Conservation (phyloP, 2,888 invertebrate species). For the Arenicola marina region DNA sequence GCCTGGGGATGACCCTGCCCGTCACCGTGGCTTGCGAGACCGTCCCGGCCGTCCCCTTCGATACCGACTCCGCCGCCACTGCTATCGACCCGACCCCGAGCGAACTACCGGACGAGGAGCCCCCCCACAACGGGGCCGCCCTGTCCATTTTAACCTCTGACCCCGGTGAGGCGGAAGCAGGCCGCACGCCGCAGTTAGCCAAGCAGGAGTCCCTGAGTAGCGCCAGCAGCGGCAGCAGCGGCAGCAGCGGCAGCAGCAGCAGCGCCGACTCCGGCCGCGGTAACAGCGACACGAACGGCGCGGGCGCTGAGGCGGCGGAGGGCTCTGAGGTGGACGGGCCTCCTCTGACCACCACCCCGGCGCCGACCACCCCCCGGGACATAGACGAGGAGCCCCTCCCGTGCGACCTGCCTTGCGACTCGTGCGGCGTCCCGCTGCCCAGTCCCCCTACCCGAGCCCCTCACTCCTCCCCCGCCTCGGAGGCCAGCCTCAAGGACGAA, state of each 20-base stretch:
- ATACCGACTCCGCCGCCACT: background rate
- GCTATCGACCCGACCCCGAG: background rate
- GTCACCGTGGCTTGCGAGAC: too few species aligned
- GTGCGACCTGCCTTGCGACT: background rate
- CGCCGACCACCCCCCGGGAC: background rate
- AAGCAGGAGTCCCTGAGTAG: constrained; percentile 26
- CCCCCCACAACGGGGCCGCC: background rate
- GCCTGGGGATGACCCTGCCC: background rate
- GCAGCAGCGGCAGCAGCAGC: constrained; percentile 6
- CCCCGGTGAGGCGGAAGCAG: background rate
- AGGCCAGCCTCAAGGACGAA: background rate
- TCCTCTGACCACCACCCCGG: background rate
- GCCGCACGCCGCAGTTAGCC: constrained; percentile 9
- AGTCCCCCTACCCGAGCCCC: too few species aligned
- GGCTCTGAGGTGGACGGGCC: constrained; percentile 2
- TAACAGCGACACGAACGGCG: constrained; percentile 4
- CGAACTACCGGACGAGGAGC: too few species aligned
- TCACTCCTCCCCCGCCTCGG: too few species aligned
- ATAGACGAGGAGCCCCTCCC: background rate
- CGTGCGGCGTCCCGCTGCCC: too few species aligned
- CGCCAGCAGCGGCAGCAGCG: constrained; percentile 9
- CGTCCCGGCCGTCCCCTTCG: background rate
- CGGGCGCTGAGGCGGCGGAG: background rate
- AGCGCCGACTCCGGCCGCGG: constrained; percentile 8
- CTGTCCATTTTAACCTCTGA: too few species aligned